Conservation (phyloP, 1,140 invertebrate genomes). For the Caenorhabditis briggsae region DNA sequence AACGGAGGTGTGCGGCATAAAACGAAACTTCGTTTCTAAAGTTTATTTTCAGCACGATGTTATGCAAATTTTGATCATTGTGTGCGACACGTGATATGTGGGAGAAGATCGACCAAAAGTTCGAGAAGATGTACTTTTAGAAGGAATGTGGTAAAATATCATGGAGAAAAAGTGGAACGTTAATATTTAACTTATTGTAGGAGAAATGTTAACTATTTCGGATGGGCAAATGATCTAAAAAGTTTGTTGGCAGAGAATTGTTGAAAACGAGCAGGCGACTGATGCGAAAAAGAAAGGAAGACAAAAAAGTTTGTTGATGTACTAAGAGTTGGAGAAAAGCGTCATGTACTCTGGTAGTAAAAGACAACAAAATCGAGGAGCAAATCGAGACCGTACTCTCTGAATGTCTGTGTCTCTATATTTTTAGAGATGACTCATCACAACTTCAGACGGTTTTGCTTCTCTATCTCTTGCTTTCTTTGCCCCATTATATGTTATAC, state of each 20-base stretch:
- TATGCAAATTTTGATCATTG: too few relatives aligned
- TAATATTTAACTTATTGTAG: too few relatives aligned
- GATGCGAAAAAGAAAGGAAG: conserved; percentile 10
- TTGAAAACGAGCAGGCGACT: conserved; percentile 12
- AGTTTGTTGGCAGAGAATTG: neutral
- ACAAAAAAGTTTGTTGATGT: conserved; percentile 34
- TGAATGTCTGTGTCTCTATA: neutral
- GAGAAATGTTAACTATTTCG: too few relatives aligned
- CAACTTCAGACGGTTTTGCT: neutral
- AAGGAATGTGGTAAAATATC: too few relatives aligned
- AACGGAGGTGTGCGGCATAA: too few relatives aligned
- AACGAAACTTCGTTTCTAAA: too few relatives aligned
- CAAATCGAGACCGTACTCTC: conserved; percentile 13
- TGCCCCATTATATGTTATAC: conserved; percentile 2
- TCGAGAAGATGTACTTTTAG: too few relatives aligned
- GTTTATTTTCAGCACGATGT: too few relatives aligned
- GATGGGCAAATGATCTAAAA: neutral
- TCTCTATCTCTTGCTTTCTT: neutral
- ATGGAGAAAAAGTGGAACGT: too few relatives aligned
- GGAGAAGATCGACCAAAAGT: too few relatives aligned
- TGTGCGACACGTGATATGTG: too few relatives aligned
- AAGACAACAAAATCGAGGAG: conserved; percentile 18
- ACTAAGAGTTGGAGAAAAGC: neutral
- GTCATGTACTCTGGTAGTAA: conserved; percentile 14
- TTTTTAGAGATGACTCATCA: conserved; percentile 8